Evolutionary conservation across 2,113 vertebrate genomes (phyloP).

Genomic region (Natator depressus): DNA sequence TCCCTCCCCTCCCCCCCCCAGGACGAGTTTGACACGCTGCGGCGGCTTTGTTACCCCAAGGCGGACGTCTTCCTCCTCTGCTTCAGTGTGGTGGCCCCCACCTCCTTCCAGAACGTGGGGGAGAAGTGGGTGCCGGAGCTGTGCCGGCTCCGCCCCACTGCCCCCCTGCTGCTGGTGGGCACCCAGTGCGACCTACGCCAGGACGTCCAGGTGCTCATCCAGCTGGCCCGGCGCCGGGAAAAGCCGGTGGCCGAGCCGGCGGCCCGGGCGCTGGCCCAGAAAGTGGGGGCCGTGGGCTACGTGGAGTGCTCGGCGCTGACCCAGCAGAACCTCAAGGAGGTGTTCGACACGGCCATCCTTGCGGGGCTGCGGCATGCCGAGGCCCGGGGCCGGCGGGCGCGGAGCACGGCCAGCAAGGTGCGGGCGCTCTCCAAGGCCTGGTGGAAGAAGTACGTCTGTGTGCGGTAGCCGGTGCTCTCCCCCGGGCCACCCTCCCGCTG

Average conservation of each 20-base stretch:
- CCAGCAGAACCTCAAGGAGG: slow-evolving; percentile 88
- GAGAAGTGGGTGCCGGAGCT: slow-evolving; percentile 88
- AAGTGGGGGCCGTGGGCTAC: slow-evolving; percentile 82
- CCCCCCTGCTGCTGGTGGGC: slow-evolving; percentile 83
- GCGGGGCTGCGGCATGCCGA: slow-evolving; percentile 80
- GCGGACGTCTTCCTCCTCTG: slow-evolving; percentile 85
- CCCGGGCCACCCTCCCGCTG: no score
- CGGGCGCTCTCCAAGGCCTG: slow-evolving; percentile 87
- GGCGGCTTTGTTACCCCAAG: slow-evolving; percentile 86
- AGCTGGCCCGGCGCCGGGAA: slow-evolving; percentile 79
- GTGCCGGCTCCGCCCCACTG: slow-evolving; percentile 80
- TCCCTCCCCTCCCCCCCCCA: slow-evolving; percentile 29
- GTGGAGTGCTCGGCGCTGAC: slow-evolving; percentile 88
- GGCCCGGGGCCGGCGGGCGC: slow-evolving; percentile 72
- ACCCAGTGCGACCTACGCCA: slow-evolving; percentile 87
- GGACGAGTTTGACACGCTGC: slow-evolving; percentile 88
- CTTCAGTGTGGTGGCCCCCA: slow-evolving; percentile 88
- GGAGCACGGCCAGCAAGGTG: slow-evolving; percentile 84
- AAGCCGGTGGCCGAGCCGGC: slow-evolving; percentile 77
- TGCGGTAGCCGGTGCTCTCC: slow-evolving; percentile 68
- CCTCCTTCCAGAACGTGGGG: slow-evolving; percentile 86
- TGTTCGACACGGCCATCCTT: slow-evolving; percentile 86
- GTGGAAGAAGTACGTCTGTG: slow-evolving; percentile 89
- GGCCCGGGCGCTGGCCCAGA: slow-evolving; percentile 78
- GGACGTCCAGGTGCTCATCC: slow-evolving; percentile 85